Percentiles rank a stretch among this genome's conserved stretches.
These are phyloP conservation scores for Microplitis demolitor DNA, from an alignment of 1,140 invertebrate genomes.

Conservation along the genomic window DNA sequence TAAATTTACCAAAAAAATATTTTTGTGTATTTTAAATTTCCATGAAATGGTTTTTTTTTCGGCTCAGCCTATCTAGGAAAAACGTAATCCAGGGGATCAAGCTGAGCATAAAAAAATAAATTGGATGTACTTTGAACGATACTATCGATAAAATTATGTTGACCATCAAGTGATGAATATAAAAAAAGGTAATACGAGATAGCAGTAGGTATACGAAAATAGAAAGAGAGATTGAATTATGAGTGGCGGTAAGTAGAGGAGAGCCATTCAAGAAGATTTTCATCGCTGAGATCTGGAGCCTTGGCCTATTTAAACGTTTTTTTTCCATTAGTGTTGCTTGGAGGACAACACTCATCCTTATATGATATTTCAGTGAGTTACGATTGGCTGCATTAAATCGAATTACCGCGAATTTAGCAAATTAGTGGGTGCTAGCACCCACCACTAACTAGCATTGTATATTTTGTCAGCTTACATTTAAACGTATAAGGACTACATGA, in stretches of 20 bases:
- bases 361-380: not conserved
- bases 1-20: too few relatives aligned
- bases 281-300: not conserved
- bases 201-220: not conserved
- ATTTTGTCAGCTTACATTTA: too few relatives aligned
- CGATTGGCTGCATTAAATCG: not conserved
- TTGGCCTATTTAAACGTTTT: constrained; percentile 6
- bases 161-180: not conserved
- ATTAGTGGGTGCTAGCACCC: too few relatives aligned
- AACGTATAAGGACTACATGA: too few relatives aligned
- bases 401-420: too few relatives aligned
- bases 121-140: too few relatives aligned
- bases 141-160: too few relatives aligned
- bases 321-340: not conserved
- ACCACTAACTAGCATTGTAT: too few relatives aligned
- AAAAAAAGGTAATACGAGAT: not conserved
- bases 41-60: too few relatives aligned
- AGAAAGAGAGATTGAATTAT: not conserved
- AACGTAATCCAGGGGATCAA: not conserved
- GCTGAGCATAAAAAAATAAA: too few relatives aligned
- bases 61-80: too few relatives aligned
- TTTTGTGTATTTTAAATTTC: too few relatives aligned
- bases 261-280: constrained; percentile 8
- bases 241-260: not conserved
- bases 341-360: not conserved